Conservation (phyloP, 2,888 invertebrate species). For the Ischnura elegans region DNA sequence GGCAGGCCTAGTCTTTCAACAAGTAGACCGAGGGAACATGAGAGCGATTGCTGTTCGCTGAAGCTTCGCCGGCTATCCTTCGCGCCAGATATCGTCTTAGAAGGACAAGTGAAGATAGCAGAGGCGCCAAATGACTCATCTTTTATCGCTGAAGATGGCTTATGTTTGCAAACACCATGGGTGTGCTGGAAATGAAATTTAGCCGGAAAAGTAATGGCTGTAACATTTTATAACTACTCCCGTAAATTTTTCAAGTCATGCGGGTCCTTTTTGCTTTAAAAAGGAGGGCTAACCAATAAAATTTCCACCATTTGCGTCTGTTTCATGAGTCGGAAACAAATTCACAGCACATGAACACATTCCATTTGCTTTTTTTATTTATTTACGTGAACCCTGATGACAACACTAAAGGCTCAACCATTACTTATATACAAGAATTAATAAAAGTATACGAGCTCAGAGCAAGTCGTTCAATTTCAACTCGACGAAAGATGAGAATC, state of each 20-base stretch:
- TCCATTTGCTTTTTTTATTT: background rate
- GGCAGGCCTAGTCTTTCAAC: conserved; percentile 22
- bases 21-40: background rate
- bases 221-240: too few relatives aligned
- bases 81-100: background rate
- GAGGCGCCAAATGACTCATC: too few relatives aligned
- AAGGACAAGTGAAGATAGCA: background rate
- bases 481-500: background rate
- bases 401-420: background rate
- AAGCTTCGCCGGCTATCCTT: background rate
- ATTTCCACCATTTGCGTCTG: background rate
- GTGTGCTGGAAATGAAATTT: too few relatives aligned
- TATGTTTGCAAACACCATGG: too few relatives aligned
- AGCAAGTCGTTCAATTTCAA: background rate
- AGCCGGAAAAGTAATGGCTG: too few relatives aligned
- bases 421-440: background rate
- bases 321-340: background rate
- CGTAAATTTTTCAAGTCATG: background rate
- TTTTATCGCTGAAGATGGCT: too few relatives aligned
- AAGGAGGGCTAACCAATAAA: background rate
- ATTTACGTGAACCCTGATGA: background rate
- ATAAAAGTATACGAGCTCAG: background rate
- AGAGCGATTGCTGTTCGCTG: background rate
- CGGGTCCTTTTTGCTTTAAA: background rate
- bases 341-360: background rate